These are phyloP conservation scores for Coremacera marginata DNA, from an alignment of 2,888 invertebrate species.

Conservation along the genomic window DNA sequence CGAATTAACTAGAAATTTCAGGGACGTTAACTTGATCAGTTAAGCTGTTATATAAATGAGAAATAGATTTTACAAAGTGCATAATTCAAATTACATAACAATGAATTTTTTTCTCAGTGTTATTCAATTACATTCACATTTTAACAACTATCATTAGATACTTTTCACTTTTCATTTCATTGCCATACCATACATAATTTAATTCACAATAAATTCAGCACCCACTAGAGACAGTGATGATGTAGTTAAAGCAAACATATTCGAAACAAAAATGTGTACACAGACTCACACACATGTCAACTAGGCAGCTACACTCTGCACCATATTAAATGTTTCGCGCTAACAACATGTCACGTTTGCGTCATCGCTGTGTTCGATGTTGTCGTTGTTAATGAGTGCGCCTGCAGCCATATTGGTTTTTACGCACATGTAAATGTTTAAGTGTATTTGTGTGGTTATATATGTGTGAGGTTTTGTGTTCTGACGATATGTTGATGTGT, in stretches of 20 bases:
- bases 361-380: too few relatives aligned
- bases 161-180: constrained; percentile 14
- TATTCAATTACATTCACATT: neutral
- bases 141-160: neutral
- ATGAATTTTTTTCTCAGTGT: neutral
- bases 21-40: too few relatives aligned
- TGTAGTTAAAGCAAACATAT: neutral
- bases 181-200: neutral
- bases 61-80: too few relatives aligned
- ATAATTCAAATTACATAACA: neutral
- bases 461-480: too few relatives aligned
- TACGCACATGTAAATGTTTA: too few relatives aligned
- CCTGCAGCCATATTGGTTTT: constrained; percentile 6
- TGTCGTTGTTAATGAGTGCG: constrained; percentile 12
- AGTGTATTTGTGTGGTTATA: too few relatives aligned
- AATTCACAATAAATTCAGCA: neutral
- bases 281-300: neutral
- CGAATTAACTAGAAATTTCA: too few relatives aligned
- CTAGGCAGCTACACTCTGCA: neutral
- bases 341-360: neutral
- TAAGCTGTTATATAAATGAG: too few relatives aligned
- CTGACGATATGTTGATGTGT: too few relatives aligned
- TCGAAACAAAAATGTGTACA: too few relatives aligned
- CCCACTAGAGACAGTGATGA: neutral
- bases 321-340: neutral